These are phyloP conservation scores for Henricia sp. DNA, from an alignment of 53 echinoderm and acorn worm species.

Conservation along the genomic window DNA sequence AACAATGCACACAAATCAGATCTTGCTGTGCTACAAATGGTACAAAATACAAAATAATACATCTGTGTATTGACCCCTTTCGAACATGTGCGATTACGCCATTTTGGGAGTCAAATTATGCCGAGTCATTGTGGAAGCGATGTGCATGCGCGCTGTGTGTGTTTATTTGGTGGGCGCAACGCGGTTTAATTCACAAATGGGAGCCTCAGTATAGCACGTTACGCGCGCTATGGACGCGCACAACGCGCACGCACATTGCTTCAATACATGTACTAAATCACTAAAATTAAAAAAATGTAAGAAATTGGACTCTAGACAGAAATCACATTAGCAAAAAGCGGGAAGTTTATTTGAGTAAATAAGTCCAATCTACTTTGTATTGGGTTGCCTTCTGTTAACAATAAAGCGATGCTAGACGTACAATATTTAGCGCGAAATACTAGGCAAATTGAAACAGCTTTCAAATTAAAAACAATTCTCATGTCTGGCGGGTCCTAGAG, in stretches of 20 bases:
- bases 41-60: too few relatives aligned
- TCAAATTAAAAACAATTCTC: conserved; percentile 32
- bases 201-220: too few relatives aligned
- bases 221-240: too few relatives aligned
- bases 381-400: conserved; percentile 9
- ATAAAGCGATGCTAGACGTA: conserved; percentile 50
- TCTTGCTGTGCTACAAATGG: too few relatives aligned
- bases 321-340: conserved; percentile 61
- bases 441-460: conserved; percentile 46
- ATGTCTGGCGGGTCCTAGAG: conserved; percentile 1
- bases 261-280: background rate
- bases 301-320: background rate
- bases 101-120: too few relatives aligned
- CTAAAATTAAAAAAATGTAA: background rate
- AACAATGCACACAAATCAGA: too few relatives aligned
- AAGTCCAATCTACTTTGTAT: conserved; percentile 42
- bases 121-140: too few relatives aligned
- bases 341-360: conserved; percentile 62
- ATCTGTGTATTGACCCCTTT: too few relatives aligned
- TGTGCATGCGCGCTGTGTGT: too few relatives aligned
- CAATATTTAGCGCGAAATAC: conserved; percentile 41
- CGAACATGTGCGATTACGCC: too few relatives aligned
- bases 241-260: background rate
- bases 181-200: too few relatives aligned
- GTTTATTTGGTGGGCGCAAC: too few relatives aligned